Evolutionary conservation across 2,888 invertebrate genomes (phyloP), one percentile per base, ranked within the genome.

Genomic region (Apotomis turbidana): DNA sequence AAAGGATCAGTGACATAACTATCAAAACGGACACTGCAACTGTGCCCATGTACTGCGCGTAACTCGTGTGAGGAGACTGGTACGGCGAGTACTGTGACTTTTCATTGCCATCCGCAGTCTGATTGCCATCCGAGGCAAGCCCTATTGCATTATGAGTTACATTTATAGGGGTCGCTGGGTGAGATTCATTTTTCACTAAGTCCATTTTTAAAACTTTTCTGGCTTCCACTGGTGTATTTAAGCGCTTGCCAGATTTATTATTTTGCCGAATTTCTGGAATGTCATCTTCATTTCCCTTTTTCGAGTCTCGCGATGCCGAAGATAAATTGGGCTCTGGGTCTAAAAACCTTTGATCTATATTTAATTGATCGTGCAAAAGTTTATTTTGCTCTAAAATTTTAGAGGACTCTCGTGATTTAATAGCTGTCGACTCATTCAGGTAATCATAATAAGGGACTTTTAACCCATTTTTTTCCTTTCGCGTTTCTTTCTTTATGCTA

Each of bases 11-110:
- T 13, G 94, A 94, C 76, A 95, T 86, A 13, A 94, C 86, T 59
- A 95, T 94, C 61, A 94, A 91, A 46, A 91, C 90, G 67, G 94
- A 88, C 54, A 95, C 94, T 72, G 95, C 89, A 82, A 94, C 94
- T 9, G 90, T 95, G 69, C 93, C 95, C 84, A 94, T 94, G 79
- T 91, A 94, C 78, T 86, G 88, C 38, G 86, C 89, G 75, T 88
- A 90, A 76, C 80, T 86, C 57, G 81, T 86, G 74, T 87, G 83
- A 64, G 85, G 78, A 13, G 89, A 86, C 76, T 88, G 87, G 76
- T 88, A 92, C 63, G 89, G 88, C 36, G 91, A 90, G 78, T 86
- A 90, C 79, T 90, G 88, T 46, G 85, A 84, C 81, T 85, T 90
- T 38, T 88, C 87, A 78, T 87, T 90, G 52, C 87, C 78, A 81